Percentiles rank a stretch among this genome's conserved stretches.
These are phyloP conservation scores for Rhabdomys pumilio DNA, from an alignment of 2,797 vertebrate genomes.

Conservation along the genomic window DNA sequence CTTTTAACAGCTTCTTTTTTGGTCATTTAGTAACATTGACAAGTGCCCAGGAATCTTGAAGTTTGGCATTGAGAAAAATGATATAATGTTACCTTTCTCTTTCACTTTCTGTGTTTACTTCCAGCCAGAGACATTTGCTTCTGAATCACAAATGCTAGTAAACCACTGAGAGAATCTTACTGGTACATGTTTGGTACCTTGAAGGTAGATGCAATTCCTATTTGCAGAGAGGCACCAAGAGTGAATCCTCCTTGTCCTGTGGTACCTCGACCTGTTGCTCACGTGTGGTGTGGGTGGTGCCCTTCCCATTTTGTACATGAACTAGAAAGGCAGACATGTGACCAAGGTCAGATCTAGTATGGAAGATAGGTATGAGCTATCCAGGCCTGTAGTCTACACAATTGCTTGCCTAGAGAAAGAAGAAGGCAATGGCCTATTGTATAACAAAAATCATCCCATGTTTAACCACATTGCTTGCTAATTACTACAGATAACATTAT, in stretches of 20 bases:
- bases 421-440: neutral
- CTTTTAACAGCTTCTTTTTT: neutral
- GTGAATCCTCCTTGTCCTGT: neutral
- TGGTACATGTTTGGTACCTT: neutral
- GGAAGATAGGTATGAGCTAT: no score
- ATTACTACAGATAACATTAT: neutral
- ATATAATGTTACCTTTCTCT: neutral
- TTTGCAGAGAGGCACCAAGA: neutral
- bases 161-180: neutral
- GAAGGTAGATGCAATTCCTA: neutral
- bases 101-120: slow-evolving; percentile 34
- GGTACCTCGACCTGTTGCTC: neutral
- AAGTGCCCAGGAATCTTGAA: neutral
- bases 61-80: neutral
- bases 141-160: neutral
- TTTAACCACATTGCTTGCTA: slow-evolving; percentile 21
- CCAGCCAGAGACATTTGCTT: slow-evolving; percentile 32
- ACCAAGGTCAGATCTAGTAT: neutral
- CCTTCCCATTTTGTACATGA: slow-evolving; percentile 20
- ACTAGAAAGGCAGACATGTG: neutral
- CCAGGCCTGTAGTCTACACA: neutral
- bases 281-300: fast-evolving
- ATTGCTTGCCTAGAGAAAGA: neutral
- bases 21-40: neutral
- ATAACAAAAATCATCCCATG: neutral